A percentile compares a stretch with the other conserved stretches of the same genome.
These are phyloP conservation scores for Bombus haemorrhoidalis DNA, from an alignment of 1,140 invertebrate genomes.

Conservation along the genomic window DNA sequence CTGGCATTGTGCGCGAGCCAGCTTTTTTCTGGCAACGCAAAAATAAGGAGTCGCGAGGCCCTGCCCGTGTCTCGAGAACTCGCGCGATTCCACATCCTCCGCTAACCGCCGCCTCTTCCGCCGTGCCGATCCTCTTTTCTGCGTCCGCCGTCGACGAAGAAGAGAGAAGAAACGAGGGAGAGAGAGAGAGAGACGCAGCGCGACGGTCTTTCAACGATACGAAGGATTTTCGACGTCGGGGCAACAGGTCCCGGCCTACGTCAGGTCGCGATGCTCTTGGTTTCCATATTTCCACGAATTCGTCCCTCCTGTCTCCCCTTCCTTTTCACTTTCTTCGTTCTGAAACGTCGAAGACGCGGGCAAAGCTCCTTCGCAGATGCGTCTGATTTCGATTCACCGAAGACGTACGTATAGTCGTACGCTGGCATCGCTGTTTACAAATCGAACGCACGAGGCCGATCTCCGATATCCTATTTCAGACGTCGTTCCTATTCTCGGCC, in stretches of 20 bases:
- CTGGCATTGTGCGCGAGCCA: not conserved
- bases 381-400: not conserved
- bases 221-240: not conserved
- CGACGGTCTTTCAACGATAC: not conserved
- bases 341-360: fast-evolving
- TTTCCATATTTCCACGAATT: not conserved
- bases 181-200: too few species aligned
- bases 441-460: constrained; percentile 5
- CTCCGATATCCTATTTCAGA: constrained; percentile 29
- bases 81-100: constrained; percentile 49
- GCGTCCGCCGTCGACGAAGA: not conserved
- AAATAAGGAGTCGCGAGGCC: constrained; percentile 62
- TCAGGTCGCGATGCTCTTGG: not conserved
- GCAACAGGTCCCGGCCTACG: not conserved
- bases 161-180: too few species aligned
- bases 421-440: constrained; percentile 23
- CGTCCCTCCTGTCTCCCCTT: fast-evolving
- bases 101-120: not conserved
- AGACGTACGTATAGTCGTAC: not conserved
- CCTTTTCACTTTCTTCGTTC: not conserved
- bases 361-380: too few species aligned
- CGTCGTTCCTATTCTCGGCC: constrained; percentile 33
- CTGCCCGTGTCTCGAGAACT: constrained; percentile 28
- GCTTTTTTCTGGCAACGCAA: constrained; percentile 55
- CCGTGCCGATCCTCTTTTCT: not conserved